These are phyloP conservation scores for Caenorhabditis panamensis DNA, from an alignment of 2,888 invertebrate genomes.

Conservation along the genomic window DNA sequence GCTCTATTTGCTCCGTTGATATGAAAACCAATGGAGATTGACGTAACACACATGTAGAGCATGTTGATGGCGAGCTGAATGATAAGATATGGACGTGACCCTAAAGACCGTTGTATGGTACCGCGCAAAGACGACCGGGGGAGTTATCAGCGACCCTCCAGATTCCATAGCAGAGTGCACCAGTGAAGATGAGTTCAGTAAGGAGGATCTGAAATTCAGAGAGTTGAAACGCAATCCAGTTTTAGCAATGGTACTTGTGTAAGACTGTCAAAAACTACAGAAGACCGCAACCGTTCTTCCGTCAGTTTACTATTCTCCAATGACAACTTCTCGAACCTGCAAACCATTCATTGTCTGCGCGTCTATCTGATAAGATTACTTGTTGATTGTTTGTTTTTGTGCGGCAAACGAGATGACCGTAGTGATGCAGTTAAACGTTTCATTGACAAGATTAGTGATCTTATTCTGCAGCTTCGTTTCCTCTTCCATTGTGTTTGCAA, in stretches of 20 bases:
- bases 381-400: slow-evolving; percentile 78
- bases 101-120: slow-evolving; percentile 28
- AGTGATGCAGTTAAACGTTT: slow-evolving; percentile 79
- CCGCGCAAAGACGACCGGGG: slow-evolving; percentile 77
- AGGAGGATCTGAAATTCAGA: slow-evolving; percentile 75
- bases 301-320: slow-evolving; percentile 74
- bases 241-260: slow-evolving; percentile 68
- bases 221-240: not conserved
- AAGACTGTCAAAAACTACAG: slow-evolving; percentile 79
- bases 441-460: slow-evolving; percentile 78
- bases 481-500: slow-evolving; percentile 78
- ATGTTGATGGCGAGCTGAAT: slow-evolving; percentile 77
- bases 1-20: slow-evolving; percentile 77
- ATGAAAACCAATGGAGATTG: slow-evolving; percentile 80
- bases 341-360: not conserved
- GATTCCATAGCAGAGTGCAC: slow-evolving; percentile 79
- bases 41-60: slow-evolving; percentile 79
- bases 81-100: not conserved
- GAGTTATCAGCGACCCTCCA: slow-evolving; percentile 77
- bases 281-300: slow-evolving; percentile 77
- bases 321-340: slow-evolving; percentile 75
- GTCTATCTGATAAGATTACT: slow-evolving; percentile 59
- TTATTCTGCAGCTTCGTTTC: slow-evolving; percentile 77
- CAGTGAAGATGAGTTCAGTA: slow-evolving; percentile 80
- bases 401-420: slow-evolving; percentile 80